Percentiles rank a stretch among this genome's conserved stretches.
Conservation (phyloP, 2,888 invertebrate species). For the Ceriagrion tenellum region DNA sequence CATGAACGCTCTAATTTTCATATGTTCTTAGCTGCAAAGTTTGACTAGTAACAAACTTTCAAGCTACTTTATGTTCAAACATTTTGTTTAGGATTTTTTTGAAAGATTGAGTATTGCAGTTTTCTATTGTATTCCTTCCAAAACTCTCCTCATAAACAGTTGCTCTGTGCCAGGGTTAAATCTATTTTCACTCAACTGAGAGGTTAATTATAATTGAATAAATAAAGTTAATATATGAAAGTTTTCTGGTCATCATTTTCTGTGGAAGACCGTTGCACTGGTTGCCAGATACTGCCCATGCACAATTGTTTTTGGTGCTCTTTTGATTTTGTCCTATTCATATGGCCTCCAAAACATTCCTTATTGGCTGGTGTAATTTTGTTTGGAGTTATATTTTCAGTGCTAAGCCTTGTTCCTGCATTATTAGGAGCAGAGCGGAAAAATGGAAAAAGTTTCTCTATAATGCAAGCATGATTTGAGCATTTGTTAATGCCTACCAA, state of each 20-base stretch:
- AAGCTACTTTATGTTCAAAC: neutral
- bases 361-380: neutral
- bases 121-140: neutral
- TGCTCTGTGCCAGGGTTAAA: neutral
- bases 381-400: neutral
- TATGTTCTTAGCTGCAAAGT: neutral
- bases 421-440: neutral
- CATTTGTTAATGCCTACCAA: neutral
- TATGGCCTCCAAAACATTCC: neutral
- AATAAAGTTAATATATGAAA: neutral
- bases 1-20: neutral
- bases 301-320: neutral
- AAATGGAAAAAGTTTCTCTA: neutral
- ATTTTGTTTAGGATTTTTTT: neutral
- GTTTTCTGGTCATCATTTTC: neutral
- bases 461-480: neutral
- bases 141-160: neutral
- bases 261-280: neutral
- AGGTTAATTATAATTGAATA: neutral
- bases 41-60: slow-evolving; percentile 3
- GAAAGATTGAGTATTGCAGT: neutral
- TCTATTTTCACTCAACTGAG: neutral
- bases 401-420: neutral
- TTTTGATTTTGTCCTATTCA: neutral
- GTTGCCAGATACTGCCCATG: neutral